phyloP scores from a whole-genome alignment of 2,797 vertebrate genomes.

The Pseudopleuronectes americanus region DNA sequence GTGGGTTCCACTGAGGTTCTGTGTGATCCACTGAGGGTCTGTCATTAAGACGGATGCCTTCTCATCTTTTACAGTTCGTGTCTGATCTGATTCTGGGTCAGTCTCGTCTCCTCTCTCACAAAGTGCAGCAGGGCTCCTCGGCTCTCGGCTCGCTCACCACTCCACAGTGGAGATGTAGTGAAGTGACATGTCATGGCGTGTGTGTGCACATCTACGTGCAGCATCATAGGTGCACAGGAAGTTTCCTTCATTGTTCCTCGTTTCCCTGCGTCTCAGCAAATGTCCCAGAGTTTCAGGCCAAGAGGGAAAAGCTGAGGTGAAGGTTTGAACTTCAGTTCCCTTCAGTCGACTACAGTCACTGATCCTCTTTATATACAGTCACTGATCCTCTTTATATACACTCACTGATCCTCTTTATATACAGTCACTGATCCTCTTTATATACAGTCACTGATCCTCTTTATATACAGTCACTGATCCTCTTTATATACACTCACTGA shows the following conservation, averaged over 20 bases:
- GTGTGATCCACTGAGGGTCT: too few species aligned
- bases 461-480: too few species aligned
- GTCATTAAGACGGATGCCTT: slow-evolving; percentile 5
- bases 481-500: too few species aligned
- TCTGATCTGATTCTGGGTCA: slow-evolving; percentile 24
- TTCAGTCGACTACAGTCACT: background rate
- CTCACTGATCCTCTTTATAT: too few species aligned
- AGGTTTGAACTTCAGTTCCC: background rate
- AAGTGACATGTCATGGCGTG: background rate
- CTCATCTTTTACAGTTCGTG: background rate
- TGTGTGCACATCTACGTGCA: background rate
- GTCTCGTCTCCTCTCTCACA: background rate
- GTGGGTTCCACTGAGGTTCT: too few species aligned
- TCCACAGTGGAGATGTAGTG: background rate
- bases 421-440: too few species aligned
- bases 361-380: too few species aligned
- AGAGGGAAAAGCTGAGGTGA: background rate
- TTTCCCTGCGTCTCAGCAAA: background rate
- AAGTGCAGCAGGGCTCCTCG: background rate
- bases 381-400: too few species aligned
- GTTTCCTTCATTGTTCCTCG: background rate
- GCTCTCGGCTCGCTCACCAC: background rate
- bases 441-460: too few species aligned
- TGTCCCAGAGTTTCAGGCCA: background rate
- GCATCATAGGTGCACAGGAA: background rate